Evolutionary conservation across 64 coral and sea anemone species (phyloP), one percentile per base, ranked within the genome.

Genomic region (Montipora capricornis): DNA sequence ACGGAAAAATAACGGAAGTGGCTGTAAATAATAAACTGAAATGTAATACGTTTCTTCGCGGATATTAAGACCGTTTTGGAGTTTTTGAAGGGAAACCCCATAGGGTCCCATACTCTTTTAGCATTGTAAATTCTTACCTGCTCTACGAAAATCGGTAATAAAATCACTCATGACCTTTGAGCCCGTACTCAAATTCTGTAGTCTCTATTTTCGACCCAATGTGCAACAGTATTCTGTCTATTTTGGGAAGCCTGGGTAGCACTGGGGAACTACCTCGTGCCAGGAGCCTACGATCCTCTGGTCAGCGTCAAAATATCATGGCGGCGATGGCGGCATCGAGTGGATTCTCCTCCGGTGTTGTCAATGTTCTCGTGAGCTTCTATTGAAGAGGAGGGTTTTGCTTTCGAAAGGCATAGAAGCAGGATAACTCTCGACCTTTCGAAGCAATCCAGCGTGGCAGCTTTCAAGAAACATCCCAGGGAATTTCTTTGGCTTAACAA

Each of bases 101-200:
- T 26, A 26, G 26, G 26, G 26, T 1, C 26, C 26, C 26, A 26
- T 26, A 26, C 26, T 57, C 52, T 57, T 57, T 57, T 57, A 57
- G 52, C 5, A 57, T 57, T 57, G 52, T 57, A 5, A 57, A 57
- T 57, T 3, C 52, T 57, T 57, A 57, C 10, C 52, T 57, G 52
- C 2, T 57, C 10, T 57, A 7, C 52, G 52, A 57, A 57, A 57
- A 57, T 57, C 52, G 52, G 52, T 57, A 57, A 57, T 57, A 57
- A 57, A 57, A 57, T 57, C 52, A 74, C 68, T 68, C 74, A 74
- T 87, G 6, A 87, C 50, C 84, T 75, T 87, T 49, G 67, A 87
- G 46, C 8, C 46, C 47, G 37, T 50, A 46, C 66, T 74, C 47
- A 44, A 68, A 47, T 73, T 26, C 52, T 57, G 67, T 13, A 74